Base-by-base conservation (phyloP, 2,113 vertebrate genomes). In the Pterocles orientalis region DNA sequence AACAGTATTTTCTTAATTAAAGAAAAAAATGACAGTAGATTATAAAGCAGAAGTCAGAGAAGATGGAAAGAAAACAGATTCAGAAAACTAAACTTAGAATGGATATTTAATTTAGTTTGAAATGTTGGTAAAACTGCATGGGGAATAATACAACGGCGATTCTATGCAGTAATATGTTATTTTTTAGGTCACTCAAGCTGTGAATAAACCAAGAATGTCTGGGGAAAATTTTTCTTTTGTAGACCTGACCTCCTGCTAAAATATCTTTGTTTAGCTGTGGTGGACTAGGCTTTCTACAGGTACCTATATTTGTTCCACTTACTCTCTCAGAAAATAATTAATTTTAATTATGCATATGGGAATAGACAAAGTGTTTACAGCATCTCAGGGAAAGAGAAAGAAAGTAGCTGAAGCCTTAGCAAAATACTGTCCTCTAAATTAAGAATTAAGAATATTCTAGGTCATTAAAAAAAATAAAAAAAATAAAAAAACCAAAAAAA, bases 161-260 rank as follows among this genome's bases (percentile, higher is more conserved):
- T 86, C 64, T 85, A 50, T 56, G 56, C n/a, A 95, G 81, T 64
- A 69, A 39, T 80, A 79, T 29, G 24, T 85, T 91, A 90, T 88
- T 97, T 97, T 95, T 96, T 94, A 95, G 92, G 85, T 95, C 87
- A 92, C 41, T 94, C 90, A 95, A 94, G 56, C 90, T 96, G 93
- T 97, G 95, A 97, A 82, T 90, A 97, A 97, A 96, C 64, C 19
- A 94, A 82, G 78, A 91, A 86, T 11, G 64, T 90, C 92, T 58
- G 24, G 76, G 34, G 85, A 94, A 24, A 58, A 5, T 69, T 93
- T 93, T 94, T 86, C 41, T 71, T 93, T 81, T 88, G 71, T 86
- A 95, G 54, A 47, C 8, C 62, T 93, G 70, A 77, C 45, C 60
- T 95, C 51, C 39, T 77, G 33, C 28, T 92, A 89, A 86, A 92